Base-by-base conservation (phyloP, 2,888 invertebrate genomes). In the Caenorhabditis virilis region DNA sequence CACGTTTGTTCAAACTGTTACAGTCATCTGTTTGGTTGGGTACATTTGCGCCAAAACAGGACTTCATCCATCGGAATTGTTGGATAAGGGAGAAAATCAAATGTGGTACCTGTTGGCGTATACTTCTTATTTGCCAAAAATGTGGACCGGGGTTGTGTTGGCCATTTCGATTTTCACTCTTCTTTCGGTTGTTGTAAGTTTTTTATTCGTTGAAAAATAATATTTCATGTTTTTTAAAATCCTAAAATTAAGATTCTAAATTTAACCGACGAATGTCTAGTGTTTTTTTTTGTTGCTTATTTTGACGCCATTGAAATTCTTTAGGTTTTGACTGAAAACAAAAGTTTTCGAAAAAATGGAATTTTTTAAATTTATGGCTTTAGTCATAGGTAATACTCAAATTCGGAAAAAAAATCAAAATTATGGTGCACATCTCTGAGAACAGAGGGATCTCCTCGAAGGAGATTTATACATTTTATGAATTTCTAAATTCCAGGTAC, bases 101-200 rank as follows among this genome's bases (percentile, higher is more conserved):
- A 73, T 82, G 76, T 78, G 78, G 75, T 76, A 79, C 41, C 53
- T 80, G 41, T 60, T 82, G 25, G 70, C 77, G 26, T 82, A 82
- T 60, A 55, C 79, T 23, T 72, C 77, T 13, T 76, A 76, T 60
- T 49, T 80, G 26, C 76, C 76, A n/a, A 78, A 78, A 41, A 30
- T 83, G 35, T 78, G 80, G 76, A 69, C 76, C 0, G 80, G 62
- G 1, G 57, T 79, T 5, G 46, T 81, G 2, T 69, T 83, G 15
- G 53, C 75, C 33, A 57, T 76, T 46, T 73, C 62, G 35, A 74
- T 71, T 20, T 69, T 71, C 42, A 66, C 77, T 3, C 59, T 82
- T 11, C 51, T 80, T 26, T 79, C 79, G 47, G 69, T 78, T 33
- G 69, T 81, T 38, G 82, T 82, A 23, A 76, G 78, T 68, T 26